Conservation (phyloP, 2,888 invertebrate genomes). For the Chesias legatella region DNA sequence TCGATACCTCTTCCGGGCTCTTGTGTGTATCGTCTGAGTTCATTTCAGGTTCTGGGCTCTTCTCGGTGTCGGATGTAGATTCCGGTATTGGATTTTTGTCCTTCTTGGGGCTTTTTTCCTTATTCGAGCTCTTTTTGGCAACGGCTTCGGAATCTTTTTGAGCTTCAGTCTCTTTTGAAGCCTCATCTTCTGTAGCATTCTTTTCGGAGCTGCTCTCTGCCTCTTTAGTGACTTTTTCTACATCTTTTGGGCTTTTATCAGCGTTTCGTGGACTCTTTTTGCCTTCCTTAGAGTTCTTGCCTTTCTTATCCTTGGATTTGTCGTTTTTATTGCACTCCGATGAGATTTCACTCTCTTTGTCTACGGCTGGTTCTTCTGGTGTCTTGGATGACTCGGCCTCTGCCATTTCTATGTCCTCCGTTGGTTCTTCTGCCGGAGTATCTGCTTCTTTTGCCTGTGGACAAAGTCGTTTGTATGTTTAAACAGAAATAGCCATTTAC, state of each 20-base stretch:
- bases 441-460: slow-evolving; percentile 21
- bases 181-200: too few species aligned
- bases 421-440: neutral
- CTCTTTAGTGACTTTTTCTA: neutral
- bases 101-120: slow-evolving; percentile 3
- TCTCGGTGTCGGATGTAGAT: neutral
- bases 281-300: slow-evolving; percentile 14
- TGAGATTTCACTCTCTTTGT: slow-evolving; percentile 10
- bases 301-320: slow-evolving; percentile 10
- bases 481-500: too few species aligned
- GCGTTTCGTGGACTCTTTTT: slow-evolving; percentile 2
- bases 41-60: slow-evolving; percentile 12
- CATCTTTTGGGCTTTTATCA: too few species aligned
- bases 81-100: slow-evolving; percentile 3
- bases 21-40: neutral
- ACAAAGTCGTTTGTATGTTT: too few species aligned
- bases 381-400: slow-evolving; percentile 1
- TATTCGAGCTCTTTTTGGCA: slow-evolving; percentile 12
- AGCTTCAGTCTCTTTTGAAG: too few species aligned
- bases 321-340: slow-evolving; percentile 4
- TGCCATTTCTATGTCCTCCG: slow-evolving; percentile 16
- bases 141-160: too few species aligned
- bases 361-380: neutral
- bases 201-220: slow-evolving; percentile 1
- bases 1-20: neutral